Evolutionary conservation across 1,140 invertebrate genomes (phyloP), one percentile per base, ranked within the genome.

Genomic region (Heliconius hewitsoni): DNA sequence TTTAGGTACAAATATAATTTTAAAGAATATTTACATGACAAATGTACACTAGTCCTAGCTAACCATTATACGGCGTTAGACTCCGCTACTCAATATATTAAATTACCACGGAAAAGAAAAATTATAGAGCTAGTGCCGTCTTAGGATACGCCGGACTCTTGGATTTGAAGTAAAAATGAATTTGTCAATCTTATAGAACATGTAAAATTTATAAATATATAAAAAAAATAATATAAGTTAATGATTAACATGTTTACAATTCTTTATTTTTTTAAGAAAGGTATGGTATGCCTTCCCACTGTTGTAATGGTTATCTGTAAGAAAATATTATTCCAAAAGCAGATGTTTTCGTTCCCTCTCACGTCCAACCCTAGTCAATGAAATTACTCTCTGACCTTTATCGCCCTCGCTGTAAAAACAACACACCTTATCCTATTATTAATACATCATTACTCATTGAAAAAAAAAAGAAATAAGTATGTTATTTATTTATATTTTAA

Each of bases 331-430:
- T 66, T 30, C 13, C 3, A 13, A 60, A 9, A 16, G 60, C 60
- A 66, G 60, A 66, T 66, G 60, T 66, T 66, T 66, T 16, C 60
- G 23, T 72, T 78, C 71, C 76, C 71, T 30, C n/a, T 34, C 52
- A 37, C 50, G 16, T 23, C 74, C 52, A 37, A 76, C 74, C 74
- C 74, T 70, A 71, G 50, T 78, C 73, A 78, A 78, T 73, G 71
- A 78, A 78, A 60, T 71, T 71, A 66, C 57, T 9, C 66, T 57
- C n/a, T 71, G 50, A 78, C 76, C 50, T 78, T 78, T 78, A 73
- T 78, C 76, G 18, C 76, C 71, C 71, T 27, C 55, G 6, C 23
- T 19, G 52, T 55, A 78, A 78, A 77, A 78, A 76, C 11, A 30
- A 30, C 60, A 30, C 60, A 66, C 60, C 60, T 66, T 30, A 16